These are phyloP conservation scores for Agraylea sexmaculata DNA, from an alignment of 1,140 invertebrate genomes.

Conservation along the genomic window DNA sequence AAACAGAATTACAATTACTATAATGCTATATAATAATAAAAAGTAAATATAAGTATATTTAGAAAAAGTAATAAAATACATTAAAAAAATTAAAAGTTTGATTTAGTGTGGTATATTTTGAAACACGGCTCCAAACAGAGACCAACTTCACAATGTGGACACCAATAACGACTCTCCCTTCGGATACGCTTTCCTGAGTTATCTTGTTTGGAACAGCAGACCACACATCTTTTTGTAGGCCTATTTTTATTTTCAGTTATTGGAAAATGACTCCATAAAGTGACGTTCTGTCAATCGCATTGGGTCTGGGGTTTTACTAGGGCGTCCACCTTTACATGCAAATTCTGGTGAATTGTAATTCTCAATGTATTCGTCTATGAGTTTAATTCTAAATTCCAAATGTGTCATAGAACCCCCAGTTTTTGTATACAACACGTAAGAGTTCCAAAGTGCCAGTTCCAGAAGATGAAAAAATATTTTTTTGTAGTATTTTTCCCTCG, in stretches of 20 bases:
- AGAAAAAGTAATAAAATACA: too few relatives aligned
- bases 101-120: conserved; percentile 3
- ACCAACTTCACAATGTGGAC: neutral
- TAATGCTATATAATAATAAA: too few relatives aligned
- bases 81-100: conserved; percentile 1
- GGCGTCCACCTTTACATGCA: conserved; percentile 2
- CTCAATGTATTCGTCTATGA: conserved; percentile 8
- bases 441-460: conserved; percentile 8
- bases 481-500: conserved; percentile 11
- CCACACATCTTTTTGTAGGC: conserved; percentile 1
- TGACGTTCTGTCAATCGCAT: neutral
- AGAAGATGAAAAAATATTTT: conserved; percentile 11
- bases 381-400: conserved; percentile 8
- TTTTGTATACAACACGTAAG: conserved; percentile 11
- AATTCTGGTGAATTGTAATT: conserved; percentile 7
- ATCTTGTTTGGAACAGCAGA: neutral
- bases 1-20: too few relatives aligned
- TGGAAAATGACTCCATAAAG: neutral
- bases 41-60: too few relatives aligned
- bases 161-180: neutral
- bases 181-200: neutral
- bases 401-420: conserved; percentile 4
- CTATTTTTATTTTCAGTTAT: neutral
- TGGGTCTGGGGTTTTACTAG: conserved; percentile 1
- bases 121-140: conserved; percentile 2